phyloP scores from a whole-genome alignment of 1,140 invertebrate species.

The Philotrypesis tridentata region DNA sequence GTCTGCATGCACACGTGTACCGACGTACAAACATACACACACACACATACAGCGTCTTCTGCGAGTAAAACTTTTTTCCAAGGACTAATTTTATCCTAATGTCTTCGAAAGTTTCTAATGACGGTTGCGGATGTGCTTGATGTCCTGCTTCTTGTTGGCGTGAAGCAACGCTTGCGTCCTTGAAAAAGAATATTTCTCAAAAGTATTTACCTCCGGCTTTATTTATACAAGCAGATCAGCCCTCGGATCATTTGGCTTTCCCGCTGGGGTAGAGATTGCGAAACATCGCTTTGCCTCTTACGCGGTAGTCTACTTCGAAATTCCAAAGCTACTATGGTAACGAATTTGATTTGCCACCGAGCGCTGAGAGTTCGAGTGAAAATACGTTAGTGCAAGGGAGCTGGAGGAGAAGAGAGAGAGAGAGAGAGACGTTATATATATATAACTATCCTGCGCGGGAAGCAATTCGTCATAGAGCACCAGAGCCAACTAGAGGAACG shows the following conservation, averaged over 20 bases:
- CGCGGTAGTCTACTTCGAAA: not conserved
- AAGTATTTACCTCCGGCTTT: not conserved
- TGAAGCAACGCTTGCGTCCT: not conserved
- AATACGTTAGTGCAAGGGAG: not conserved
- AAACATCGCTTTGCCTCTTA: no score
- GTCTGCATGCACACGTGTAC: not conserved
- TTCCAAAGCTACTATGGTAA: not conserved
- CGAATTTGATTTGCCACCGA: not conserved
- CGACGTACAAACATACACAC: not conserved
- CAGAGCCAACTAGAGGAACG: slow-evolving; percentile 9
- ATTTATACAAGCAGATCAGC: not conserved
- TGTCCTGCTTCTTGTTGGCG: not conserved
- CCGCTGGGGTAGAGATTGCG: no score
- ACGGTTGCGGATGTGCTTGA: not conserved
- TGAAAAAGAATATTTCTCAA: no score
- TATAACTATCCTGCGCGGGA: not conserved
- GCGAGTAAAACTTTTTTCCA: not conserved
- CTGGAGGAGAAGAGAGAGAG: not conserved
- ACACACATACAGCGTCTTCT: not conserved
- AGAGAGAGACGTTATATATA: not conserved
- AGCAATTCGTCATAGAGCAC: not conserved
- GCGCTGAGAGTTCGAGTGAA: not conserved
- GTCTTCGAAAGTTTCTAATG: slow-evolving; percentile 9
- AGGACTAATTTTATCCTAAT: not conserved
- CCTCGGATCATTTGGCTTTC: no score